Base-by-base conservation (phyloP, 2,888 invertebrate genomes). In the Yponomeuta cagnagella region DNA sequence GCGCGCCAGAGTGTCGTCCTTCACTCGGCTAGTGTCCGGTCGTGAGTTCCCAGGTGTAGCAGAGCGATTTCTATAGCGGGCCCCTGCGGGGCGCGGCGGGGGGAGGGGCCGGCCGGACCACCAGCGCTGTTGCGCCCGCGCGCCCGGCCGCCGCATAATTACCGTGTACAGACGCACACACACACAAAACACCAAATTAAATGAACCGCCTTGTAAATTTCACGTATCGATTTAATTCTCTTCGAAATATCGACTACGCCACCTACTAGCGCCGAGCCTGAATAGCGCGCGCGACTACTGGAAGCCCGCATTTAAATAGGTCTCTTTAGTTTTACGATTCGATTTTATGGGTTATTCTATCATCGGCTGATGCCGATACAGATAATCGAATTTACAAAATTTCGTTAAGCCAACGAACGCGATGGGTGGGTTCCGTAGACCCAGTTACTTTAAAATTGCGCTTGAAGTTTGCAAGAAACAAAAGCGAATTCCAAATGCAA, bases 191-290 rank as follows among this genome's bases (percentile, higher is more conserved):
- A 83, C 87, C 86, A 89, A 88, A 88, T 89, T 87, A 86, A 88
- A 85, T 88, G 87, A 90, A 88, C 87, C 88, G 82, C 84, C 86
- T 88, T 89, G 87, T 90, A 89, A 89, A 89, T 83, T 89, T 89
- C 85, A 85, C 85, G 82, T 81, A 81, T 83, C 84, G 87, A 88
- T 89, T 89, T 85, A 86, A 82, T 83, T 89, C 87, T 58, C 15
- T 1, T 87, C 81, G 80, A 81, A 79, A 76, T 79, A 80, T 77
- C 76, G 73, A 75, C 75, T 74, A 78, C 75, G 77, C 78, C 78
- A 76, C 74, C 71, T 74, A 71, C 73, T 58, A 15, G 52, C 15
- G 15, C 74, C 74, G 33, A 68, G 31, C 43, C 37, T 48, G 74
- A 79, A 77, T 79, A 81, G 78, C 76, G 76, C 75, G 71, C 71